Base-by-base conservation (phyloP, 2,113 vertebrate genomes). In the Nesogale talazaci region DNA sequence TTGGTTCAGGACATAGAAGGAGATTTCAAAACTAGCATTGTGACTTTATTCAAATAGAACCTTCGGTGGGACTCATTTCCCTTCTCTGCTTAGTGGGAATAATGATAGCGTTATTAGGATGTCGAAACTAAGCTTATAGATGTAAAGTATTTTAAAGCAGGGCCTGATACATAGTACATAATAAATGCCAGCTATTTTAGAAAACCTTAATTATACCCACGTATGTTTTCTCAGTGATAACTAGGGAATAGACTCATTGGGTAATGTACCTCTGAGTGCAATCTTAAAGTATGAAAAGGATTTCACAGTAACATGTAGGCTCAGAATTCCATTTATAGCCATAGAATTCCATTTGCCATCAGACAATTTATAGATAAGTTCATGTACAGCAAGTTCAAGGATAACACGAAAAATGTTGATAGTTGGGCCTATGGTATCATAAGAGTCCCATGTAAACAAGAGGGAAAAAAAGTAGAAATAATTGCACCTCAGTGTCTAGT, bases 21-120 rank as follows among this genome's bases (percentile, higher is more conserved):
- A 90, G 29, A 56, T 75, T 83, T 81, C 34, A 57, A 95, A 94
- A 75, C 31, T 83, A 80, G 36, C 38, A 61, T 46, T 65, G 9
- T 83, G 63, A 89, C 27, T 29, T 92, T 83, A 6, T 94, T 83
- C 81, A 91, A 91, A 80, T 87, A 69, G 86, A 88, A 93, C 4
- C 38, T 88, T 82, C 3, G 56, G 4, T 91, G 74, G n/a, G 52
- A 56, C 31, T 76, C 57, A 70, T 74, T 93, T 93, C 89, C 17
- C 31, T 89, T 65, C 27, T 79, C 79, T 96, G 38, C 22, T 40
- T 87, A 69, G n/a, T 93, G 70, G 31, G 17, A 82, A 75, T 79
- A 88, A 88, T 59, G 17, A 69, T 19, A 31, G 6, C 81, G 27
- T 87, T 91, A 36, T 81, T 87, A 82, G n/a, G 19, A 61, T 84